phyloP scores from a whole-genome alignment of 2,113 vertebrate species.

The Fregata magnificens region DNA sequence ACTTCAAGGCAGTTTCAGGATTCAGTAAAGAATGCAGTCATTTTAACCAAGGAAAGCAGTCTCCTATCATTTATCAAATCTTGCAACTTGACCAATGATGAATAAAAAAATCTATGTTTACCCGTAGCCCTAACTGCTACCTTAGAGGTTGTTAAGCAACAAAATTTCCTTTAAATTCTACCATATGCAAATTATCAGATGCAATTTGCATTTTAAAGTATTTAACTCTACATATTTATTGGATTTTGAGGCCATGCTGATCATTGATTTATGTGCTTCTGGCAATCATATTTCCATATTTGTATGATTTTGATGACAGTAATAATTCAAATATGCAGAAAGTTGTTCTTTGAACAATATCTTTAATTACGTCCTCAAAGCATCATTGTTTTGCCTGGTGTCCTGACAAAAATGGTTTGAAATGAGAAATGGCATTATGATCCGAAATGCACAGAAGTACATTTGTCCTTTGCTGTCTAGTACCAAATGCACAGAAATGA shows the following conservation, averaged over 20 bases:
- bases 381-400: constrained; percentile 91
- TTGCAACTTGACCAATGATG: constrained; percentile 94
- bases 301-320: constrained; percentile 99
- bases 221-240: constrained; percentile 99
- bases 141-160: constrained; percentile 97
- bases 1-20: constrained; percentile 98
- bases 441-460: constrained; percentile 76
- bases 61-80: constrained; percentile 93
- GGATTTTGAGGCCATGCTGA: constrained; percentile 99
- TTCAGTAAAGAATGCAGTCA: constrained; percentile 91
- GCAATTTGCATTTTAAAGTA: constrained; percentile 99
- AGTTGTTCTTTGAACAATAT: constrained; percentile 99
- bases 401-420: constrained; percentile 84
- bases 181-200: constrained; percentile 96
- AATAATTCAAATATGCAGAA: constrained; percentile 99
- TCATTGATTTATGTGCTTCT: constrained; percentile 99
- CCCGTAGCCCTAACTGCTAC: constrained; percentile 87
- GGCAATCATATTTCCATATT: constrained; percentile 99
- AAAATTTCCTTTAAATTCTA: constrained; percentile 97
- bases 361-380: constrained; percentile 99
- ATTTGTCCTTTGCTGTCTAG: constrained; percentile 79
- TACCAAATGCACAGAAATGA: constrained; percentile 76
- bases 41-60: constrained; percentile 91
- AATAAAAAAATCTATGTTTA: constrained; percentile 84
- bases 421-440: constrained; percentile 86